These are phyloP conservation scores for Alcedo atthis DNA, from an alignment of 2,797 vertebrate species.

Conservation along the genomic window DNA sequence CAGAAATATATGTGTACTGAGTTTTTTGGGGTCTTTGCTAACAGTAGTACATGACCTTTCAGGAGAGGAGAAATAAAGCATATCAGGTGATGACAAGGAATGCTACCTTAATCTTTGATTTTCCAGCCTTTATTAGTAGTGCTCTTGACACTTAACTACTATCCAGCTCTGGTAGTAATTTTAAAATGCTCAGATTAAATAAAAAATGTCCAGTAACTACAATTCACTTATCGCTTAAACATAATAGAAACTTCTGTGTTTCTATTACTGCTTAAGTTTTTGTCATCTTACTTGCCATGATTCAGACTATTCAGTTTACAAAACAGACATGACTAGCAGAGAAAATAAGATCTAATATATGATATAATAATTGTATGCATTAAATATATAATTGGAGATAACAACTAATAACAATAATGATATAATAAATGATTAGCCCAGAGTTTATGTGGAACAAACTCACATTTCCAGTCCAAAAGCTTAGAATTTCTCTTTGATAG, in stretches of 20 bases:
- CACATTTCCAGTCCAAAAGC: not conserved
- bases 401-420: not conserved
- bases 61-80: not conserved
- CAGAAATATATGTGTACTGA: not conserved
- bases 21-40: not conserved
- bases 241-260: not conserved
- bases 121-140: not conserved
- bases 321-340: not conserved
- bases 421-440: not conserved
- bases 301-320: not conserved
- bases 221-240: not conserved
- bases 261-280: not conserved
- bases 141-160: not conserved
- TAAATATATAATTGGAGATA: not conserved
- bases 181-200: not conserved
- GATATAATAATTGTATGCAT: not conserved
- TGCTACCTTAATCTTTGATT: not conserved
- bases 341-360: not conserved
- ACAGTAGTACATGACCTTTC: not conserved
- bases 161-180: not conserved
- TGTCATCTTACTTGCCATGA: not conserved
- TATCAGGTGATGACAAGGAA: not conserved
- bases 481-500: not conserved
- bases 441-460: not conserved
- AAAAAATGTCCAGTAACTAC: not conserved